Percentiles rank a stretch among this genome's conserved stretches.
These are phyloP conservation scores for Gephyroberyx darwinii DNA, from an alignment of 2,797 vertebrate genomes.

Conservation along the genomic window DNA sequence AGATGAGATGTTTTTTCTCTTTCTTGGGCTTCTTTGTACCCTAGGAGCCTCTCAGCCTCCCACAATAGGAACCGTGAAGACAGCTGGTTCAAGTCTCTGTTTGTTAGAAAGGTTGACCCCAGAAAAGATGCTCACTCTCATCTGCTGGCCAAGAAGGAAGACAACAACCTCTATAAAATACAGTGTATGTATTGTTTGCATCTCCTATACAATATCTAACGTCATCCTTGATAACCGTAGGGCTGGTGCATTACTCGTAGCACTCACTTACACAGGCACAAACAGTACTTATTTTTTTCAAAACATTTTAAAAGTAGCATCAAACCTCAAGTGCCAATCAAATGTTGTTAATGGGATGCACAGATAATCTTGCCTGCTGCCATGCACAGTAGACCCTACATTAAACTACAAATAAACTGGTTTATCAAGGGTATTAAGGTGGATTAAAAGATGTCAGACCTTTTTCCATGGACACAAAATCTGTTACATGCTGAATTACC, in stretches of 20 bases:
- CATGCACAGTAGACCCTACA: no score
- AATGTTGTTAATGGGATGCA: no score
- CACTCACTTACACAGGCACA: no score
- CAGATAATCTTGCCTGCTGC: no score
- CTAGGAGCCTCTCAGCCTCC: slow-evolving; percentile 83
- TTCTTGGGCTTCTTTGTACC: slow-evolving; percentile 7
- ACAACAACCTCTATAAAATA: slow-evolving; percentile 95
- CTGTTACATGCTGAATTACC: slow-evolving; percentile 8
- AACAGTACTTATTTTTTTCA: no score
- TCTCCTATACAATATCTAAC: no score
- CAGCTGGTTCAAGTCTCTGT: slow-evolving; percentile 96
- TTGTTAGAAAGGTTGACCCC: slow-evolving; percentile 95
- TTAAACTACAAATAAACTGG: no score
- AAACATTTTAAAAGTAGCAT: no score
- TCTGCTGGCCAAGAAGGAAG: slow-evolving; percentile 95
- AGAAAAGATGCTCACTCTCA: slow-evolving; percentile 97
- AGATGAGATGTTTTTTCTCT: background rate
- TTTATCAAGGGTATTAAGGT: slow-evolving; percentile 14
- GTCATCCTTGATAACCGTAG: no score
- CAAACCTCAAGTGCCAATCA: no score
- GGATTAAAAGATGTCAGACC: slow-evolving; percentile 18
- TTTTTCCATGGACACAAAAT: background rate
- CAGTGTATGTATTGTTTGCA: slow-evolving; percentile 85
- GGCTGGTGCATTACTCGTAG: no score
- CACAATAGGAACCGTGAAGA: slow-evolving; percentile 83